Evolutionary conservation across 2,888 invertebrate genomes (phyloP).

Genomic region (Tethea ocularis): DNA sequence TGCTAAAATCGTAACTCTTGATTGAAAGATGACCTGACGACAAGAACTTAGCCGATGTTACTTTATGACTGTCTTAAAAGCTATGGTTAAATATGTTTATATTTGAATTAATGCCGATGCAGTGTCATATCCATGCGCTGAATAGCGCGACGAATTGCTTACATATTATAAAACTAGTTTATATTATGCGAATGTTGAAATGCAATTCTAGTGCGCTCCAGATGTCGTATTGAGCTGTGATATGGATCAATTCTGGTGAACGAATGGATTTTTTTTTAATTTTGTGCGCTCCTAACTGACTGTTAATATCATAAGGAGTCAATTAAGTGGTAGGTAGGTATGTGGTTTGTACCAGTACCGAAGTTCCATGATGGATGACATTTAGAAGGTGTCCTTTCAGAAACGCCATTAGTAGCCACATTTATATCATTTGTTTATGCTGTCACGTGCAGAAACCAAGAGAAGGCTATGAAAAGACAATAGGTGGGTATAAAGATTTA

Average conservation of each 20-base stretch:
- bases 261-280: not conserved
- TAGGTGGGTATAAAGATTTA: too few species aligned
- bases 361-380: too few species aligned
- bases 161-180: not conserved
- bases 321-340: too few species aligned
- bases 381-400: too few species aligned
- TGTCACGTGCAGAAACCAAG: too few species aligned
- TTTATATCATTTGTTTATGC: too few species aligned
- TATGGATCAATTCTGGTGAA: not conserved
- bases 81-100: slow-evolving; percentile 8
- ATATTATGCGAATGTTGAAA: not conserved
- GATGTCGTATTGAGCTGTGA: not conserved
- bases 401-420: too few species aligned
- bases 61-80: not conserved
- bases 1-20: not conserved
- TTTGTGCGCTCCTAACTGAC: too few species aligned
- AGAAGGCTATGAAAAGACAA: too few species aligned
- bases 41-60: not conserved
- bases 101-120: slow-evolving; percentile 7
- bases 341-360: too few species aligned
- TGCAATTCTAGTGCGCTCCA: not conserved
- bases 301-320: too few species aligned
- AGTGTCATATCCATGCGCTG: not conserved
- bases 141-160: not conserved
- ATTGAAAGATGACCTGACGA: not conserved